Conservation (phyloP, 2,888 invertebrate species). For the Machimus rusticus region DNA sequence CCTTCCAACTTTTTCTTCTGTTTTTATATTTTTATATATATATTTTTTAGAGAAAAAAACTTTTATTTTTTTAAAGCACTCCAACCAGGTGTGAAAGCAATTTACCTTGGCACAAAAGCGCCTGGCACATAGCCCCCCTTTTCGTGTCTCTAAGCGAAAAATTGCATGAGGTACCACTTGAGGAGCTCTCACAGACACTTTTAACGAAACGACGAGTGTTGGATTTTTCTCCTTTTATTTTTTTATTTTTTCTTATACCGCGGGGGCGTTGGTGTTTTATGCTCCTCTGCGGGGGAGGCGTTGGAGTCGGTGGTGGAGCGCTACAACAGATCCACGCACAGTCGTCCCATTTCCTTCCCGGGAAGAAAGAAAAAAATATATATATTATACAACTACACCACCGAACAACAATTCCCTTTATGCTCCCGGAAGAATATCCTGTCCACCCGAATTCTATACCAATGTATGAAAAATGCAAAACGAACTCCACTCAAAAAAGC, state of each 20-base stretch:
- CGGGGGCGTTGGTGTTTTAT: background rate
- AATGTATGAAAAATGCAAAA: background rate
- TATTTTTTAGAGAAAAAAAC: background rate
- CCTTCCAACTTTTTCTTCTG: background rate
- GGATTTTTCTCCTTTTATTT: background rate
- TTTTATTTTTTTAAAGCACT: conserved; percentile 5
- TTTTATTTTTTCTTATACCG: background rate
- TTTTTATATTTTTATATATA: background rate
- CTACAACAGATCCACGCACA: conserved; percentile 15
- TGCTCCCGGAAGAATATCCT: background rate
- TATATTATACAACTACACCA: no score
- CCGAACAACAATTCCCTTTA: background rate
- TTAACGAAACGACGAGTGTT: background rate
- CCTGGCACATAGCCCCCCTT: background rate
- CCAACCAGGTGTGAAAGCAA: conserved; percentile 39
- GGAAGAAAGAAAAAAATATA: background rate
- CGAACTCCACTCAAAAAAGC: background rate
- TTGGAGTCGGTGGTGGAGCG: background rate
- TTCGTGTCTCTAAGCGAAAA: conserved; percentile 28
- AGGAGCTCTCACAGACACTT: conserved; percentile 28
- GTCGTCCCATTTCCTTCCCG: background rate
- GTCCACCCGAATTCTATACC: background rate
- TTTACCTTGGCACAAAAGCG: conserved; percentile 37
- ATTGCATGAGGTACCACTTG: conserved; percentile 33
- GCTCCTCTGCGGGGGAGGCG: background rate